These are phyloP conservation scores for Drosophila quadrilineata DNA, from an alignment of 1,140 invertebrate genomes.

Conservation along the genomic window DNA sequence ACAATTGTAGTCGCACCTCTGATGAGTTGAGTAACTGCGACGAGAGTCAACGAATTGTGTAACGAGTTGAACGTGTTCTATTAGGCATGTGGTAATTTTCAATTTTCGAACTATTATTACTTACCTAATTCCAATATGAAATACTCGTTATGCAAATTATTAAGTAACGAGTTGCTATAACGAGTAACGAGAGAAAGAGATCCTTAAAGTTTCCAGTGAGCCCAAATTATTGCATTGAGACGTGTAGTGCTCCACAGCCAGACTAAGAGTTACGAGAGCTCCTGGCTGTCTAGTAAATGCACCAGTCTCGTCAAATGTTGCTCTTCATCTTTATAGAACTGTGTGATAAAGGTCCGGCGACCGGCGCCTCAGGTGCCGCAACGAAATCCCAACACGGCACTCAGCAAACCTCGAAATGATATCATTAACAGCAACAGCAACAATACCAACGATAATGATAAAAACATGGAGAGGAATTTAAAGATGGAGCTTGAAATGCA, in stretches of 20 bases:
- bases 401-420: constrained; percentile 34
- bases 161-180: background rate
- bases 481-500: background rate
- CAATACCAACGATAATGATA: background rate
- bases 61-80: too few species aligned
- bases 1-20: too few species aligned
- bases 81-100: too few species aligned
- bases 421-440: constrained; percentile 14
- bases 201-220: constrained; percentile 2
- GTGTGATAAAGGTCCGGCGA: constrained; percentile 61
- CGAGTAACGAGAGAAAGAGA: background rate
- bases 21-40: too few species aligned
- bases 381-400: constrained; percentile 55
- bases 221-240: constrained; percentile 8
- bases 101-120: too few species aligned
- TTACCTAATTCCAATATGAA: background rate
- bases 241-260: too few species aligned
- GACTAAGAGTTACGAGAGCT: background rate
- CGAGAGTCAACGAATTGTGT: too few species aligned
- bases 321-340: constrained; percentile 41
- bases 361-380: constrained; percentile 67
- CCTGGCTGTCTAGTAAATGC: background rate
- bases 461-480: background rate
- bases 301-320: constrained; percentile 19
- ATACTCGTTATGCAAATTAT: background rate